Evolutionary conservation across 2,113 vertebrate species (phyloP).

Genomic region (Oreochromis spilurus): DNA sequence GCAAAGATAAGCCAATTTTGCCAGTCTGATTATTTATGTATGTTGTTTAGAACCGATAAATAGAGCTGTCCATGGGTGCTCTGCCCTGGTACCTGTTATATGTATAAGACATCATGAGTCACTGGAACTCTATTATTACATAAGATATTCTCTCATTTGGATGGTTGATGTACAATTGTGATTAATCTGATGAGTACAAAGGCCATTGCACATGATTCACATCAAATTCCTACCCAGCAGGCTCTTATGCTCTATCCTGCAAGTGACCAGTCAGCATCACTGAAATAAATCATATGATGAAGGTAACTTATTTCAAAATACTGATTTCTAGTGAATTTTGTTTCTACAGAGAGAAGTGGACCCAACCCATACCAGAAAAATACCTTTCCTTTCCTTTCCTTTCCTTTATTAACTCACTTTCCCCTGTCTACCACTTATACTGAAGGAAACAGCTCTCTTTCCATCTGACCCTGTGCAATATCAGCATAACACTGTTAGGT

Average conservation of each 20-base stretch:
- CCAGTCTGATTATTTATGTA: background rate
- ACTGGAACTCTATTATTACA: background rate
- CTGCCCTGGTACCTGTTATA: background rate
- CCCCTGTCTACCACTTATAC: background rate
- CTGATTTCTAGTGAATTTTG: background rate
- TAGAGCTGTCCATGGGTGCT: background rate
- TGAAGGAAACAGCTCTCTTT: conserved; percentile 23
- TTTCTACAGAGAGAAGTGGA: background rate
- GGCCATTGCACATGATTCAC: background rate
- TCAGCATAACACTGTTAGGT: conserved; percentile 44
- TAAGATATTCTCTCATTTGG: background rate
- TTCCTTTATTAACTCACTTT: background rate
- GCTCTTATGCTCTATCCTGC: background rate
- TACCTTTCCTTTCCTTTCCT: background rate
- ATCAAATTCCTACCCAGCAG: background rate
- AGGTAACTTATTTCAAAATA: background rate
- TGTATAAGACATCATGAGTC: background rate
- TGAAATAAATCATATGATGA: background rate
- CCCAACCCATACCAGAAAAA: background rate
- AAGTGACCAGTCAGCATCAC: background rate
- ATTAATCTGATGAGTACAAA: background rate
- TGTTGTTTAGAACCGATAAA: background rate
- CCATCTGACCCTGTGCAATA: conserved; percentile 31
- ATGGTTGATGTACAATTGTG: background rate
- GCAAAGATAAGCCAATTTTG: background rate